Evolutionary conservation across 2,888 invertebrate species (phyloP).

Genomic region (Plagiodera versicolora): DNA sequence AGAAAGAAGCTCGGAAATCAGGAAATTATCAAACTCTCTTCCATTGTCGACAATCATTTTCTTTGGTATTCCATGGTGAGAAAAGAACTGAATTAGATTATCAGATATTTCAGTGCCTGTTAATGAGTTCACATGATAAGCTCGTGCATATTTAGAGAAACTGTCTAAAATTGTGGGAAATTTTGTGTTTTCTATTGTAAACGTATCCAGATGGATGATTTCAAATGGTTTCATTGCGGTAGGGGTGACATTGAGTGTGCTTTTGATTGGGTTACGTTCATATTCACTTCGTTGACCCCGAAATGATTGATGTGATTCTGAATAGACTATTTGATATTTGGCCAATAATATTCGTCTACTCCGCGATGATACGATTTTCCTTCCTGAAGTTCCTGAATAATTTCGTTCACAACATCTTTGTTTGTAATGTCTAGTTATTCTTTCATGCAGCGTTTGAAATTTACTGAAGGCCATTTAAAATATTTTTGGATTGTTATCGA

Average conservation of each 20-base stretch:
- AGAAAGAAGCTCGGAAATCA: constrained; percentile 12
- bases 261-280: no score
- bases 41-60: constrained; percentile 17
- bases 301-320: neutral
- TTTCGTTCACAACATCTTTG: constrained; percentile 12
- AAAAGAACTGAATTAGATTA: constrained; percentile 9
- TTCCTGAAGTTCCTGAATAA: constrained; percentile 23
- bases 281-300: neutral
- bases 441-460: constrained; percentile 11
- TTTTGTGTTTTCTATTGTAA: constrained; percentile 9
- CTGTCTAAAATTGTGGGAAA: constrained; percentile 12
- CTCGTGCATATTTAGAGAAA: constrained; percentile 17
- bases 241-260: no score
- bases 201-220: constrained; percentile 8
- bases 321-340: constrained; percentile 12
- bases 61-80: constrained; percentile 16
- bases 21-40: constrained; percentile 11
- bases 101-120: constrained; percentile 12
- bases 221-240: neutral
- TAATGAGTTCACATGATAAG: constrained; percentile 8
- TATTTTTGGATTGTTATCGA: constrained; percentile 12
- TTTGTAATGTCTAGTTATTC: constrained; percentile 18
- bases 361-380: constrained; percentile 28
- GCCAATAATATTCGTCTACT: constrained; percentile 31
- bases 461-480: constrained; percentile 17